Conservation (phyloP, 2,797 vertebrate species). For the Streptopelia turtur region DNA sequence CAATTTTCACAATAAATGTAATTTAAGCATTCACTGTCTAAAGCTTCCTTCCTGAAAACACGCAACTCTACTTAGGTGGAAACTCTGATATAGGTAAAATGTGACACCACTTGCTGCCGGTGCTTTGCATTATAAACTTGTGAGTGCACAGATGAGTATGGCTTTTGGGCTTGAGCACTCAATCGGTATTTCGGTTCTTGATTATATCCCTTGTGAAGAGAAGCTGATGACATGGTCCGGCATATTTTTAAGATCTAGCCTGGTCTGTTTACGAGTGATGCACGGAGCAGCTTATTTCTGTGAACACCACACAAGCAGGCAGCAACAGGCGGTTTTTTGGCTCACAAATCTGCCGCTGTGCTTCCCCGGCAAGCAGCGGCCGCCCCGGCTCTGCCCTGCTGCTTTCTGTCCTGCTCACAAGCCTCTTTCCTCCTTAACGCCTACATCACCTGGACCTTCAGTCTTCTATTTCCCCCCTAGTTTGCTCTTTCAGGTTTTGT, state of each 20-base stretch:
- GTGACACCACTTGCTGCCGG: neutral
- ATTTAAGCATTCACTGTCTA: neutral
- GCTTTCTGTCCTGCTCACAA: neutral
- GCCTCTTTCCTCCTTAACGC: neutral
- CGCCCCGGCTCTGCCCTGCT: neutral
- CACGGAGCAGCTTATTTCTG: neutral
- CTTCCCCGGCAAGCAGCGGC: neutral
- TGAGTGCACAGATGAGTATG: neutral
- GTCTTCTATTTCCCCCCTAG: neutral
- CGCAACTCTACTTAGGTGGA: neutral
- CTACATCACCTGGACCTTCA: neutral
- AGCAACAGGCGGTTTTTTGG: neutral
- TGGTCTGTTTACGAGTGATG: neutral
- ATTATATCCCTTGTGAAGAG: neutral
- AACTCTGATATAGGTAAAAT: neutral
- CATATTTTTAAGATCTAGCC: neutral
- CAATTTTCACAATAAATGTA: neutral
- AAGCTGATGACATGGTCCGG: neutral
- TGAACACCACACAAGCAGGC: neutral
- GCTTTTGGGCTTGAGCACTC: neutral
- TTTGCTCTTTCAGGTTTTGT: neutral
- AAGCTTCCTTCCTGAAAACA: neutral
- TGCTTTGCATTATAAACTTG: accelerated
- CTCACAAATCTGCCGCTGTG: neutral
- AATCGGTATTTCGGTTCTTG: neutral